A percentile compares a stretch with the other conserved stretches of the same genome.
Evolutionary conservation across 2,113 vertebrate genomes (phyloP).

Genomic region (Ptilorrhoa leucosticta): DNA sequence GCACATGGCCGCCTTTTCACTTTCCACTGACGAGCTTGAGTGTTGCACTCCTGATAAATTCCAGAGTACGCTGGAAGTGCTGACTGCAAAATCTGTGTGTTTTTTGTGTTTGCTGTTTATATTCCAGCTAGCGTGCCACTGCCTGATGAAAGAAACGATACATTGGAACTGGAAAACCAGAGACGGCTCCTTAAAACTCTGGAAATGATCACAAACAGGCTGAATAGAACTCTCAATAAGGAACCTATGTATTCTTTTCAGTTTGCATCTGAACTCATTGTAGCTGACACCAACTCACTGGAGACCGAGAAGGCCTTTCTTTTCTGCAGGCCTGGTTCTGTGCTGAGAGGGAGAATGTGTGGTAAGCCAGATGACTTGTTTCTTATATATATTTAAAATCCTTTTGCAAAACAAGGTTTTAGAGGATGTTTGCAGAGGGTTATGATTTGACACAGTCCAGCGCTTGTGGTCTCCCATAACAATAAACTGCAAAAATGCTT

Average conservation of each 20-base stretch:
- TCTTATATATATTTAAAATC: background rate
- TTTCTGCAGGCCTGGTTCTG: constrained; percentile 91
- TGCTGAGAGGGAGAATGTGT: constrained; percentile 93
- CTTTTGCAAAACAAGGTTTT: background rate
- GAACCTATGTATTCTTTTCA: constrained; percentile 90
- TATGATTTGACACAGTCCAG: background rate
- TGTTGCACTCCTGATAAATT: background rate
- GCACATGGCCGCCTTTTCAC: background rate
- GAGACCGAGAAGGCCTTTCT: constrained; percentile 86
- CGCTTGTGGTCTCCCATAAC: background rate
- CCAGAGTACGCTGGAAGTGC: background rate
- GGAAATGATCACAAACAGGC: constrained; percentile 88
- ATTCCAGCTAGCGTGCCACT: constrained; percentile 93
- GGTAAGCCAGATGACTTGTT: constrained; percentile 76
- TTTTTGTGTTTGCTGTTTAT: constrained; percentile 63
- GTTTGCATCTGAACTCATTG: constrained; percentile 86
- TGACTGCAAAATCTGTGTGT: background rate
- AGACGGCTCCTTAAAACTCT: constrained; percentile 86
- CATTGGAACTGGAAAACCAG: constrained; percentile 89
- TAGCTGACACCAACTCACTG: constrained; percentile 90
- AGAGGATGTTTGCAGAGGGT: background rate
- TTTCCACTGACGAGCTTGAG: background rate
- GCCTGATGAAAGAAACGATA: constrained; percentile 90
- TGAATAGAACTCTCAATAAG: constrained; percentile 87
- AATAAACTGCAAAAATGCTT: constrained; percentile 26